These are phyloP conservation scores for Podabrus alpinus DNA, from an alignment of 2,888 invertebrate genomes.

Conservation along the genomic window DNA sequence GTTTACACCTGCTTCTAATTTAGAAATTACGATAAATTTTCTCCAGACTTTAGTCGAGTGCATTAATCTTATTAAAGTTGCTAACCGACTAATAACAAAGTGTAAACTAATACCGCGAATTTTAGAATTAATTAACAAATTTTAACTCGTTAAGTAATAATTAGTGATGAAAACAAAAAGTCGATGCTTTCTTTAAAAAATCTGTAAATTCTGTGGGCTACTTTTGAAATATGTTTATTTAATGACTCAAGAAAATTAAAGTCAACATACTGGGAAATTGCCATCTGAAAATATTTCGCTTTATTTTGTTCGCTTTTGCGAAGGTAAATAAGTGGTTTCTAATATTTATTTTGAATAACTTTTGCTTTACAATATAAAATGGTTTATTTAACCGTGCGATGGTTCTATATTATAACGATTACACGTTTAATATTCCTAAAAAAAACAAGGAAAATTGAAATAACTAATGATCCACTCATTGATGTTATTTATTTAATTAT, in stretches of 20 bases:
- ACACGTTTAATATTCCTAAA: background rate
- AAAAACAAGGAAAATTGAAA: background rate
- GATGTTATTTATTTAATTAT: background rate
- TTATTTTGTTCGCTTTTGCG: background rate
- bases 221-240: background rate
- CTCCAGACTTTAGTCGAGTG: conserved; percentile 11
- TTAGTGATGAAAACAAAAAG: background rate
- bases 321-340: background rate
- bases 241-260: conserved; percentile 3
- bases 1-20: conserved; percentile 19
- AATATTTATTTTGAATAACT: background rate
- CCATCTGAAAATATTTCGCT: background rate
- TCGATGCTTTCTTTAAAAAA: background rate
- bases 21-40: conserved; percentile 14
- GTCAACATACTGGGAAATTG: background rate
- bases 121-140: conserved; percentile 17
- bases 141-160: background rate
- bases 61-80: conserved; percentile 31
- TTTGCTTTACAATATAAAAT: background rate
- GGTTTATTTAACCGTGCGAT: background rate
- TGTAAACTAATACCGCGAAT: conserved; percentile 29
- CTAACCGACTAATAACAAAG: conserved; percentile 18
- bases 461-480: background rate
- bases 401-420: background rate
- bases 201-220: background rate